These are phyloP conservation scores for Telmatherina bonti DNA, from an alignment of 2,797 vertebrate species.

Conservation along the genomic window DNA sequence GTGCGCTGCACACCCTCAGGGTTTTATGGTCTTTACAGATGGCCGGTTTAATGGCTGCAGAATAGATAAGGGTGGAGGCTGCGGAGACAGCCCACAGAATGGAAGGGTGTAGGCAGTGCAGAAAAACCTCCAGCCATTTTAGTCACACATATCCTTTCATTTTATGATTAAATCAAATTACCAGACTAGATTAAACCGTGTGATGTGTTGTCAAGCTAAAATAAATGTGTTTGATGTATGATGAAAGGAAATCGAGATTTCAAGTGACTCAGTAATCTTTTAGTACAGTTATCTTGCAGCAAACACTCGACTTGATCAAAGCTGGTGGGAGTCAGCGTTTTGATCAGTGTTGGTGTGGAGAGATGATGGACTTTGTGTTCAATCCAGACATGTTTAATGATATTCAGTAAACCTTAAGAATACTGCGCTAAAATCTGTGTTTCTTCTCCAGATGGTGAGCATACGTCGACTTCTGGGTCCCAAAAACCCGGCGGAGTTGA, in stretches of 20 bases:
- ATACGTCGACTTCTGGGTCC: slow-evolving; percentile 92
- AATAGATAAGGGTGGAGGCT: slow-evolving; percentile 19
- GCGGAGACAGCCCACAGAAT: neutral
- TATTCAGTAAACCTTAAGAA: neutral
- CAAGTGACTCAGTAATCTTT: slow-evolving; percentile 55
- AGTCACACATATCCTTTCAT: slow-evolving; percentile 50
- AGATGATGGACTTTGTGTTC: slow-evolving; percentile 23
- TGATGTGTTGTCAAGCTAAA: slow-evolving; percentile 48
- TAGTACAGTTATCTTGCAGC: slow-evolving; percentile 55
- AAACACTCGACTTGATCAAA: slow-evolving; percentile 56
- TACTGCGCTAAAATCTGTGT: neutral
- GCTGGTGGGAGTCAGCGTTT: too few species aligned
- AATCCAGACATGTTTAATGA: neutral
- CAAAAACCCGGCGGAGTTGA: slow-evolving; percentile 95
- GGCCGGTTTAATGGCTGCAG: slow-evolving; percentile 53
- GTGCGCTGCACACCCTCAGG: slow-evolving; percentile 21
- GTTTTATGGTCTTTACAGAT: slow-evolving; percentile 56
- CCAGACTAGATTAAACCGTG: slow-evolving; percentile 61
- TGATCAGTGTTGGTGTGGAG: neutral
- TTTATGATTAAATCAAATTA: slow-evolving; percentile 61
- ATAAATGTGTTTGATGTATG: slow-evolving; percentile 62
- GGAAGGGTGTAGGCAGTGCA: neutral
- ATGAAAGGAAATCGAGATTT: slow-evolving; percentile 65
- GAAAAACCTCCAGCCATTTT: slow-evolving; percentile 47
- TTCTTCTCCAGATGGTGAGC: slow-evolving; percentile 90